Evolutionary conservation across 2,888 invertebrate genomes (phyloP).

Genomic region (Acleris holmiana): DNA sequence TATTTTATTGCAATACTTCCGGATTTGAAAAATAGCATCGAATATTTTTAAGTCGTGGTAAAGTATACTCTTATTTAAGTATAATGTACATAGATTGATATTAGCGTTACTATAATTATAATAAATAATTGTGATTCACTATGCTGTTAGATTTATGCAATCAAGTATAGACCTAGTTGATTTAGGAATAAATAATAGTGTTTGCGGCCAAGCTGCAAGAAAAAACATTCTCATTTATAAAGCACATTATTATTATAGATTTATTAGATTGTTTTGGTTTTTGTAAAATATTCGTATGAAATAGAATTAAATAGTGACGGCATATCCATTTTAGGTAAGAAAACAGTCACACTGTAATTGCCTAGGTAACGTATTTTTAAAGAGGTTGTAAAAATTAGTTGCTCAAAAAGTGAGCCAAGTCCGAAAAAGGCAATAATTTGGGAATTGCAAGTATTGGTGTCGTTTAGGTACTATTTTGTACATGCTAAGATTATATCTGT

Average conservation of each 20-base stretch:
- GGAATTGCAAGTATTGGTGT: slow-evolving; percentile 26
- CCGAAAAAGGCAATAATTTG: slow-evolving; percentile 51
- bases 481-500: neutral
- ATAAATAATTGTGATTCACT: slow-evolving; percentile 33
- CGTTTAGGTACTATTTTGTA: slow-evolving; percentile 10
- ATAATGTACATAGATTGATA: slow-evolving; percentile 20
- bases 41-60: slow-evolving; percentile 25
- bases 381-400: slow-evolving; percentile 46
- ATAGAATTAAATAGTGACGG: neutral
- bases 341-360: slow-evolving; percentile 6
- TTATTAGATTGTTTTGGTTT: too few relatives aligned
- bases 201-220: slow-evolving; percentile 20
- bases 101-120: slow-evolving; percentile 22
- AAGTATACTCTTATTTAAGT: slow-evolving; percentile 32
- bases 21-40: slow-evolving; percentile 29
- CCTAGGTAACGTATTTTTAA: slow-evolving; percentile 1
- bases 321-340: slow-evolving; percentile 3
- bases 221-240: too few relatives aligned
- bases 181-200: neutral
- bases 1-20: neutral
- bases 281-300: neutral
- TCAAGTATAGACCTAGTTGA: slow-evolving; percentile 28
- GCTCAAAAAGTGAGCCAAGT: slow-evolving; percentile 48
- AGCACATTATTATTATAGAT: too few relatives aligned
- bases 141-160: slow-evolving; percentile 30